Evolutionary conservation across 2,113 vertebrate genomes (phyloP), one percentile per base, ranked within the genome.

Genomic region (Burhinus bistriatus): DNA sequence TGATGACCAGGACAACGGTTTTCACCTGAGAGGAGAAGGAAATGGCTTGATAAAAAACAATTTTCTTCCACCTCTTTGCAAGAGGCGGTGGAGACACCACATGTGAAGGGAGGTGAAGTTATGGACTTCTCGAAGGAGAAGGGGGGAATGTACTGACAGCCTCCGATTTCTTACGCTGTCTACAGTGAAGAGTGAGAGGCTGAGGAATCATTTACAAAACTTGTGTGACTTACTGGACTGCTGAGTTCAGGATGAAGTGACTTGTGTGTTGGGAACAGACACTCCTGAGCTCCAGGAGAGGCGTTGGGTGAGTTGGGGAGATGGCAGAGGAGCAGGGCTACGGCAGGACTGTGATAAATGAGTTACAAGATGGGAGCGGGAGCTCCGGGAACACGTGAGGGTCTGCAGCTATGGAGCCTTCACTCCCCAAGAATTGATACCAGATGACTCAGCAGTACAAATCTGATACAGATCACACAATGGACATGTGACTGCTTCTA

Each of bases 391-490:
- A 79, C 73, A 69, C 2, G 1, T 78, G 78, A 85, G 49, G 59
- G 13, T 72, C 78, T 93, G 81, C 65, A 94, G 84, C 58, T 26
- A 57, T 2, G 54, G 84, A 95, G 78, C 49, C 78, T 79, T 93
- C 0, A 0, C 93, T 62, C 45, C n/a, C 10, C 65, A 61, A 61
- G 87, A 85, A 97, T 95, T 95, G 95, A 55, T 94, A 93, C 78
- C 95, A 96, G 82, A 96, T 97, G 96, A 95, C 30, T 95, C 87
- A 65, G 78, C 73, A 1, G 0, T 54, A 89, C 73, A 96, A 94
- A 93, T 79, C 30, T 61, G 93, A 96, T 75, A 85, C 89, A 94
- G 70, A 89, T 93, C 95, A 55, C 70, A 76, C 84, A 34, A 13
- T 4, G 57, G 73, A 40, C 93, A 96, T 83, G 95, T 93, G 96